Conservation (phyloP, 2,113 vertebrate species). For the Tachycineta bicolor region DNA sequence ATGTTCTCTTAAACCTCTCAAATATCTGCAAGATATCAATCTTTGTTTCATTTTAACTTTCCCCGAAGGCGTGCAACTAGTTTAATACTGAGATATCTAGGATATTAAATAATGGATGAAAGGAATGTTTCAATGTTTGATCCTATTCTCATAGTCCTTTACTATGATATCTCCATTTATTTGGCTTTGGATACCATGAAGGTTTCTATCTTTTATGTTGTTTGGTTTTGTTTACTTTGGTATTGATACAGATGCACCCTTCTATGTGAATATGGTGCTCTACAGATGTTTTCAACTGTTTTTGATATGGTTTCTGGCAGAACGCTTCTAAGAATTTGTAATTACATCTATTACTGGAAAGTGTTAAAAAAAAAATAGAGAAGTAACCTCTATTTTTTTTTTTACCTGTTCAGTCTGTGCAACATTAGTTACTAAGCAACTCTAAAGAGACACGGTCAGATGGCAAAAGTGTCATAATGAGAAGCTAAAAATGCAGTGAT, state of each 20-base stretch:
- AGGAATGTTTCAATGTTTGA: background rate
- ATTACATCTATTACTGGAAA: background rate
- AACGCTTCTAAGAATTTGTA: background rate
- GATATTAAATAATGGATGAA: constrained; percentile 24
- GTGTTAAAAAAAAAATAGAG: background rate
- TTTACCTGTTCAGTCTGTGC: background rate
- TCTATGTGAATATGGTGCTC: background rate
- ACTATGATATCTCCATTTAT: constrained; percentile 6
- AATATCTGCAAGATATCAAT: background rate
- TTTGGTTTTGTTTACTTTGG: background rate
- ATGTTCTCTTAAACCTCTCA: background rate
- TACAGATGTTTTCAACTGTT: background rate
- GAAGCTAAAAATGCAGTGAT: background rate
- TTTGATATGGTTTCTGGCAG: background rate
- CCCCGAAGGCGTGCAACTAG: background rate
- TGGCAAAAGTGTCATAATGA: background rate
- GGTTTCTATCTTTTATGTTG: background rate
- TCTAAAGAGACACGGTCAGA: background rate
- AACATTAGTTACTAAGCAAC: background rate
- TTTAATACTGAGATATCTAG: background rate
- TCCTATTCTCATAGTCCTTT: background rate
- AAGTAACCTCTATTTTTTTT: background rate
- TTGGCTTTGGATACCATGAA: background rate
- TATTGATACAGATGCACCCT: background rate
- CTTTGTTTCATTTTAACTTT: constrained; percentile 23